Conservation (phyloP, 2,113 vertebrate genomes). For the Machaerirhynchus nigripectus region DNA sequence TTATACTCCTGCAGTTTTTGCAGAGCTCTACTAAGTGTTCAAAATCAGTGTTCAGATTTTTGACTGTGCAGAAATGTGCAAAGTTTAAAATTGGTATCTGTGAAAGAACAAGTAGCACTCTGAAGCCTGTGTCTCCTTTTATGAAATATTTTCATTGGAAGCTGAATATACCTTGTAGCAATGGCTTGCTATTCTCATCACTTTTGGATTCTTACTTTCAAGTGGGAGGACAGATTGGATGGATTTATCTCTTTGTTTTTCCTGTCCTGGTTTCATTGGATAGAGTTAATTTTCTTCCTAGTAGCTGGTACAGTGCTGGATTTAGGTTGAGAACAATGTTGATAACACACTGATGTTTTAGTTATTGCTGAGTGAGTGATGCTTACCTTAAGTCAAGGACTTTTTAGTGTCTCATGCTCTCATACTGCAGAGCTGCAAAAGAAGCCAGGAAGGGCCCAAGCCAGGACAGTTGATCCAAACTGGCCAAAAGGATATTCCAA, state of each 20-base stretch:
- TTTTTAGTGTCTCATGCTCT: not conserved
- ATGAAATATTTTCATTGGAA: not conserved
- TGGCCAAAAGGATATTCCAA: not conserved
- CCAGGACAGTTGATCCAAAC: not conserved
- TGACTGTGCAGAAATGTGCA: not conserved
- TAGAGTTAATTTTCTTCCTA: not conserved
- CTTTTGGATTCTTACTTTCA: not conserved
- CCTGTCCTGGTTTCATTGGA: not conserved
- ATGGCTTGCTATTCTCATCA: not conserved
- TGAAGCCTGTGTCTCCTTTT: not conserved
- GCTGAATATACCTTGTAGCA: not conserved
- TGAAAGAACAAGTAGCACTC: not conserved
- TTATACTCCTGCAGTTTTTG: not conserved
- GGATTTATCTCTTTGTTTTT: not conserved
- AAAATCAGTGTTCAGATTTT: not conserved
- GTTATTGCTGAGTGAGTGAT: not conserved
- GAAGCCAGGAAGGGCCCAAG: not conserved
- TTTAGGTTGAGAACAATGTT: not conserved
- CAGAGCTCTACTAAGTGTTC: not conserved
- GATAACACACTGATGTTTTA: not conserved
- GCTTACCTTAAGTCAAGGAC: not conserved
- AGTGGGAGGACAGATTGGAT: not conserved
- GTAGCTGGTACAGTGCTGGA: not conserved
- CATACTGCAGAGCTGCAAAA: not conserved
- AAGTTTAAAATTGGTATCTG: not conserved